Conservation (phyloP, 1,140 invertebrate genomes). For the Cardiocondyla obscurior region DNA sequence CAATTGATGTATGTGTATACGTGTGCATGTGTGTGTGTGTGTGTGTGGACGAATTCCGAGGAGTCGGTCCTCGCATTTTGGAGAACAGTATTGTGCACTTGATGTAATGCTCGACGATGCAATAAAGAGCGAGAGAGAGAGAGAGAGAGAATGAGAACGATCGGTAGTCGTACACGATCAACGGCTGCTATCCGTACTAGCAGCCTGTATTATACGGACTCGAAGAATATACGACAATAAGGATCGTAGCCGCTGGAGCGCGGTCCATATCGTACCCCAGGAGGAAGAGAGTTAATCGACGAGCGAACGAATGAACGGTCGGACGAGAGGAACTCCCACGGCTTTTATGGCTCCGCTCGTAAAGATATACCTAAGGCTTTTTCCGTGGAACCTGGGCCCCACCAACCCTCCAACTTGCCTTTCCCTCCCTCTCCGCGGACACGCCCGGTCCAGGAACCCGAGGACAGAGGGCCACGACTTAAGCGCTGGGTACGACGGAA, state of each 20-base stretch:
- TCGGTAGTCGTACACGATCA: conserved; percentile 43
- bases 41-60: conserved; percentile 10
- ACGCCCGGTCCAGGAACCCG: conserved; percentile 60
- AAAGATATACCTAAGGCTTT: conserved; percentile 73
- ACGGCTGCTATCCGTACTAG: conserved; percentile 42
- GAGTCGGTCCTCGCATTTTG: conserved; percentile 14
- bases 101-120: background rate
- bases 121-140: background rate
- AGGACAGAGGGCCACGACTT: conserved; percentile 48
- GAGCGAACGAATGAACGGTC: conserved; percentile 21
- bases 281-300: conserved; percentile 69
- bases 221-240: conserved; percentile 72
- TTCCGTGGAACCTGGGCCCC: conserved; percentile 67
- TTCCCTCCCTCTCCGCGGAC: conserved; percentile 48
- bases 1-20: background rate
- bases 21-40: background rate
- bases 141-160: conserved; percentile 24
- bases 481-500: background rate
- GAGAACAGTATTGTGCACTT: background rate
- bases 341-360: conserved; percentile 71
- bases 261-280: conserved; percentile 62
- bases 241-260: conserved; percentile 66
- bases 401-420: conserved; percentile 13
- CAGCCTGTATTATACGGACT: conserved; percentile 64
- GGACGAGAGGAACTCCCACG: conserved; percentile 69